Percentiles rank a stretch among this genome's conserved stretches.
Evolutionary conservation across 2,797 vertebrate species (phyloP).

Genomic region (Lophotriccus pileatus): DNA sequence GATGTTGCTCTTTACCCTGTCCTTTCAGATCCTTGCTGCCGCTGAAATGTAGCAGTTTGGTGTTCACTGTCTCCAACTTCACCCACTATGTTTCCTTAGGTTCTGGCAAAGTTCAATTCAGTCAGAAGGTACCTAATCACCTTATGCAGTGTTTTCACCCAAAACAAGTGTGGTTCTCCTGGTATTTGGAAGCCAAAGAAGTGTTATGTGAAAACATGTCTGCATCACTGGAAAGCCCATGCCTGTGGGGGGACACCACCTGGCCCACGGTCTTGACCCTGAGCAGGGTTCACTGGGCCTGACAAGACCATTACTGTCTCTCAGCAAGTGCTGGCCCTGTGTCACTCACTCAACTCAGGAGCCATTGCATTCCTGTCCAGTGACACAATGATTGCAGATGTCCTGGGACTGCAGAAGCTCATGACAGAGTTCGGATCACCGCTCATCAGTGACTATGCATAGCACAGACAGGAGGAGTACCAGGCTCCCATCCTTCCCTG

Average conservation of each 20-base stretch:
- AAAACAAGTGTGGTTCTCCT: background rate
- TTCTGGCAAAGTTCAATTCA: background rate
- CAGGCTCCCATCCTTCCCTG: rapidly evolving
- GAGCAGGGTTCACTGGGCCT: background rate
- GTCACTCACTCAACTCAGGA: background rate
- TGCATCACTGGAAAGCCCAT: background rate
- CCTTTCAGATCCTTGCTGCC: background rate
- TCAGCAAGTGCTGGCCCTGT: background rate
- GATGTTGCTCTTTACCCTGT: background rate
- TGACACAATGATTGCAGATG: rapidly evolving
- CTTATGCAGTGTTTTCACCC: background rate
- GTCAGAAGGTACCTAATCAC: background rate
- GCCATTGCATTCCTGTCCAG: background rate
- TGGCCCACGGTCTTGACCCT: background rate
- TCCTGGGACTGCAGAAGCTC: background rate
- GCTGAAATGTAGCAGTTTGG: background rate
- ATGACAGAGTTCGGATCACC: background rate
- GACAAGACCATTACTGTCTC: background rate
- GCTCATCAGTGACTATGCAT: background rate
- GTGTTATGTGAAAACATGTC: background rate
- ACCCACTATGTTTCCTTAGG: background rate
- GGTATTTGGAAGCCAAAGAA: background rate
- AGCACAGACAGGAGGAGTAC: background rate
- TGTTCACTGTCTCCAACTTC: background rate
- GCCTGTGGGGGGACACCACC: background rate